Evolutionary conservation across 2,888 invertebrate genomes (phyloP).

Genomic region (Drosophila phalerata): DNA sequence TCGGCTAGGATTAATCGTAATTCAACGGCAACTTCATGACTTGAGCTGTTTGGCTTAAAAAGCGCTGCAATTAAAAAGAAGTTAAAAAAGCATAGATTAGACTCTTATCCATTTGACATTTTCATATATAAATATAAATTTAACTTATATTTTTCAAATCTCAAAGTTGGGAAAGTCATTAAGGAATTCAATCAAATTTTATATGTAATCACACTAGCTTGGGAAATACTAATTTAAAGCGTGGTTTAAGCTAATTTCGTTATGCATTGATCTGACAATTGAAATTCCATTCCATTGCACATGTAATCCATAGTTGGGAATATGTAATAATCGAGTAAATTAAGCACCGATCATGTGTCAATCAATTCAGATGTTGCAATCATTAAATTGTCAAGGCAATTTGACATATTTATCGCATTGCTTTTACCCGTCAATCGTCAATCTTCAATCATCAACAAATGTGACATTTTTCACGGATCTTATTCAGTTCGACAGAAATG

Average conservation of each 20-base stretch:
- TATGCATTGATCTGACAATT: constrained; percentile 31
- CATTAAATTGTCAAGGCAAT: constrained; percentile 50
- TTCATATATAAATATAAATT: no score
- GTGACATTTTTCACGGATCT: constrained; percentile 19
- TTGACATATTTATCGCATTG: constrained; percentile 41
- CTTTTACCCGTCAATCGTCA: constrained; percentile 26
- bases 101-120: no score
- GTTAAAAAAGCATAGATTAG: neutral
- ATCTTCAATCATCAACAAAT: neutral
- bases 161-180: no score
- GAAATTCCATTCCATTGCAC: constrained; percentile 27
- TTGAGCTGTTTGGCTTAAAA: constrained; percentile 24
- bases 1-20: constrained; percentile 37
- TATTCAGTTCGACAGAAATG: constrained; percentile 2
- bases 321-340: constrained; percentile 48
- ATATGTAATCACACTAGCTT: neutral
- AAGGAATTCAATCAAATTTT: no score
- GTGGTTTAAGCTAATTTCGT: constrained; percentile 21
- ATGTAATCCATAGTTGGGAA: constrained; percentile 14
- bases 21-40: constrained; percentile 49
- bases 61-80: constrained; percentile 39
- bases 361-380: constrained; percentile 47
- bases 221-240: neutral
- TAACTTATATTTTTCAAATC: no score
- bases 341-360: constrained; percentile 45